A percentile compares a stretch with the other conserved stretches of the same genome.
Conservation (phyloP, 2,113 vertebrate species). For the Leucopternis melanops region DNA sequence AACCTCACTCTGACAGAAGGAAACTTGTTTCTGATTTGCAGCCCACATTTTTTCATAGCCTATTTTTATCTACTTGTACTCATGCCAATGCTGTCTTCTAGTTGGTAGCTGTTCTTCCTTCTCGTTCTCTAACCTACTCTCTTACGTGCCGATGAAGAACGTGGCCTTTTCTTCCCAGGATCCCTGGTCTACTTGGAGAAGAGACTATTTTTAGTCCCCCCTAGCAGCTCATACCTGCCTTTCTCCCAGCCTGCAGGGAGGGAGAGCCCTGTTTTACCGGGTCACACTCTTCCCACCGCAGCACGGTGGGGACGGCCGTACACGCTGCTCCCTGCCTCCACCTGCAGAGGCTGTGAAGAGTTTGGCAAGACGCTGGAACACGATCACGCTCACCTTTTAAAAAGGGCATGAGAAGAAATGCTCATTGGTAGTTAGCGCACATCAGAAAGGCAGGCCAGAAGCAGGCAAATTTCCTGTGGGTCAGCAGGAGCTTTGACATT, state of each 20-base stretch:
- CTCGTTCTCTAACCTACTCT: neutral
- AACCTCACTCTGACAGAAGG: slow-evolving; percentile 36
- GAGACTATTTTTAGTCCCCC: neutral
- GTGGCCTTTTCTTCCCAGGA: neutral
- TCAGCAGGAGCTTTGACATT: neutral
- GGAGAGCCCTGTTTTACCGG: neutral
- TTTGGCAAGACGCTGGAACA: neutral
- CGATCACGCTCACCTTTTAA: neutral
- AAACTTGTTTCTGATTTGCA: slow-evolving; percentile 49
- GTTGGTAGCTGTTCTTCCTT: slow-evolving; percentile 36
- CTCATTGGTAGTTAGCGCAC: neutral
- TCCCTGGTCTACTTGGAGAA: neutral
- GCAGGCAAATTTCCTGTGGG: neutral
- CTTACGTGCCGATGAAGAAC: neutral
- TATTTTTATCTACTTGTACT: slow-evolving; percentile 56
- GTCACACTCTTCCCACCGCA: neutral
- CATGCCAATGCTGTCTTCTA: slow-evolving; percentile 25
- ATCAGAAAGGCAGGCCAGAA: neutral
- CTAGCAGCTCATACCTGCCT: neutral
- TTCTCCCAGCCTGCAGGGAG: neutral
- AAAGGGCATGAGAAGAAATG: neutral
- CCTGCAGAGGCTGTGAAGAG: neutral
- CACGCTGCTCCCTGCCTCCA: neutral
- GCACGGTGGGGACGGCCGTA: neutral
- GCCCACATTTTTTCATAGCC: slow-evolving; percentile 43